Evolutionary conservation across 2,888 invertebrate species (phyloP).

Genomic region (Eristalis arbustorum): DNA sequence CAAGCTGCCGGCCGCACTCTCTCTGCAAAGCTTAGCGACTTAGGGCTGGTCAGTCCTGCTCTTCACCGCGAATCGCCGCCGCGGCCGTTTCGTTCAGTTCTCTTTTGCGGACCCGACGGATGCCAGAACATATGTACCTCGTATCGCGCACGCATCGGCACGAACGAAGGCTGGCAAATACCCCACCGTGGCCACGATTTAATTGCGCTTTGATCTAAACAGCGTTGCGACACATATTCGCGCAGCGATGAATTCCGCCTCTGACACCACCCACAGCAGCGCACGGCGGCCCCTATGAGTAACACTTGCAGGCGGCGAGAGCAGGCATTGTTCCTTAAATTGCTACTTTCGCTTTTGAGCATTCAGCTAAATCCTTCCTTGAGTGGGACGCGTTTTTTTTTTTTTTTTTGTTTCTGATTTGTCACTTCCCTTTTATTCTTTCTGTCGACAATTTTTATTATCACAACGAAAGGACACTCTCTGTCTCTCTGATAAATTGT

Average conservation of each 20-base stretch:
- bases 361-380: slow-evolving; percentile 9
- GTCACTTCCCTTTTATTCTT: background rate
- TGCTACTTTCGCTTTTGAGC: slow-evolving; percentile 11
- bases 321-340: slow-evolving; percentile 6
- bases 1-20: background rate
- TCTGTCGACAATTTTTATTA: slow-evolving; percentile 34
- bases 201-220: background rate
- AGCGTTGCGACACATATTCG: background rate
- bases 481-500: slow-evolving; percentile 56
- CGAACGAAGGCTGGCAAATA: background rate
- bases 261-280: background rate
- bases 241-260: background rate
- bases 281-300: background rate
- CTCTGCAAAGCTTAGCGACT: background rate
- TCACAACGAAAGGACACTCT: slow-evolving; percentile 45
- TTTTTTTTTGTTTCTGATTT: background rate
- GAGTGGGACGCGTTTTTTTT: no score
- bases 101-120: background rate
- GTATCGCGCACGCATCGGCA: slow-evolving; percentile 11
- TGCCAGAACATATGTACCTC: background rate
- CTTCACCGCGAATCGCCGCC: background rate
- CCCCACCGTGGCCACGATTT: background rate
- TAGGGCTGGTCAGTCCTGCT: background rate
- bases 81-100: slow-evolving; percentile 12
- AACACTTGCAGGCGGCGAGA: background rate